phyloP scores from a whole-genome alignment of 2,113 vertebrate species.

The Petaurus breviceps region DNA sequence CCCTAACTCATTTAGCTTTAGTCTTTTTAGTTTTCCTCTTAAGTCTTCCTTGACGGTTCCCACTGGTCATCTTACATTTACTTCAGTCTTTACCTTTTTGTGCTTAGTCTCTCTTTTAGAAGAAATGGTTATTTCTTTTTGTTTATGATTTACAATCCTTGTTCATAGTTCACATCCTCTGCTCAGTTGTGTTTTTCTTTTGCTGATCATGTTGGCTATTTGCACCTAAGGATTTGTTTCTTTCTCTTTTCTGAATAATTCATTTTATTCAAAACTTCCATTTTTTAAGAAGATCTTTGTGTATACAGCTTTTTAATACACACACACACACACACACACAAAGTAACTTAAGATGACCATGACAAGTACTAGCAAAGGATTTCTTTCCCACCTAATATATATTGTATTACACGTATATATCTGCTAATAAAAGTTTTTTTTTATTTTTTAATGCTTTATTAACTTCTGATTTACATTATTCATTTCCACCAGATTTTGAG shows the following conservation, averaged over 20 bases:
- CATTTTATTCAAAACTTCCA: not conserved
- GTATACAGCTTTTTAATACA: not conserved
- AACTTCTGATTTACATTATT: too few relatives aligned
- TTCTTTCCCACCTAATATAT: not conserved
- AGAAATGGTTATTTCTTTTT: not conserved
- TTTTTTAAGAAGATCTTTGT: not conserved
- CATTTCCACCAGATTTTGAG: too few relatives aligned
- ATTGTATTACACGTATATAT: not conserved
- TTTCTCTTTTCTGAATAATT: not conserved
- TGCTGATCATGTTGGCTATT: not conserved
- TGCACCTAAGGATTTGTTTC: not conserved
- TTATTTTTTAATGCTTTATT: too few relatives aligned
- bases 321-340: not conserved
- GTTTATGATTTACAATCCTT: not conserved
- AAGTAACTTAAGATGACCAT: not conserved
- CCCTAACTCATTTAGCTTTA: not conserved
- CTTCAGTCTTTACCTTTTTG: not conserved
- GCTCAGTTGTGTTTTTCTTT: not conserved
- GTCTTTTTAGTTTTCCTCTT: conserved; percentile 10
- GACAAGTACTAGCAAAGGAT: not conserved
- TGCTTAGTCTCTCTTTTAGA: not conserved
- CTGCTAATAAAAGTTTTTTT: not conserved
- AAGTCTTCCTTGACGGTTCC: not conserved
- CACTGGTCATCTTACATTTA: conserved; percentile 9
- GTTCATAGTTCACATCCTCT: not conserved